These are phyloP conservation scores for Naso thynnoides DNA, from an alignment of 2,797 vertebrate species.

Conservation along the genomic window DNA sequence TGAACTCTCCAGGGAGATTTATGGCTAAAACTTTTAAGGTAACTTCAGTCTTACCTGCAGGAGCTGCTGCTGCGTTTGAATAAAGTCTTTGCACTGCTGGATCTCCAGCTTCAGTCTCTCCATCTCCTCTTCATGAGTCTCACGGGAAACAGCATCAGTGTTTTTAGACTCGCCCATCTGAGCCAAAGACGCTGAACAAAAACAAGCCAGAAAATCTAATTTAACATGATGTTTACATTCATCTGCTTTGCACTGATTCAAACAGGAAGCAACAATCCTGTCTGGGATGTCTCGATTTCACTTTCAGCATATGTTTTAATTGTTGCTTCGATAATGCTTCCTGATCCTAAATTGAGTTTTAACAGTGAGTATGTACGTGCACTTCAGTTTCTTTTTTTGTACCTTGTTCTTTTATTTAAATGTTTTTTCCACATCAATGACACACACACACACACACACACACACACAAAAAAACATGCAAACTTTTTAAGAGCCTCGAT, in stretches of 20 bases:
- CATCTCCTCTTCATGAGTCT: slow-evolving; percentile 91
- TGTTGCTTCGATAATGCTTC: too few relatives aligned
- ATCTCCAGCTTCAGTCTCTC: slow-evolving; percentile 91
- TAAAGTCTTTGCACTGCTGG: slow-evolving; percentile 95
- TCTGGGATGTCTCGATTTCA: neutral
- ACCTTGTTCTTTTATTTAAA: too few relatives aligned
- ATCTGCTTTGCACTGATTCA: neutral
- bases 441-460: too few relatives aligned
- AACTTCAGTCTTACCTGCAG: slow-evolving; percentile 86
- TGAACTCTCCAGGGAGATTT: neutral
- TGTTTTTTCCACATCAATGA: neutral
- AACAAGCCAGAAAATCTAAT: neutral
- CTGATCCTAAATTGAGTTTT: neutral
- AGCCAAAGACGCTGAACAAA: slow-evolving; percentile 85
- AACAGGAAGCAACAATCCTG: neutral
- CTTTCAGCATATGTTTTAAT: neutral
- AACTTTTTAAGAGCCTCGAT: neutral
- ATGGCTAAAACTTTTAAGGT: neutral
- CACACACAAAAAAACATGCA: neutral
- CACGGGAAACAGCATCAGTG: slow-evolving; percentile 85
- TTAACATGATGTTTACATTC: neutral
- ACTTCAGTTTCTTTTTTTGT: too few relatives aligned
- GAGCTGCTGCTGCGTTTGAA: slow-evolving; percentile 94
- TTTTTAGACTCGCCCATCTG: slow-evolving; percentile 76
- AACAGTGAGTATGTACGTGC: too few relatives aligned